These are phyloP conservation scores for Operophtera brumata DNA, from an alignment of 2,888 invertebrate genomes.

Conservation along the genomic window DNA sequence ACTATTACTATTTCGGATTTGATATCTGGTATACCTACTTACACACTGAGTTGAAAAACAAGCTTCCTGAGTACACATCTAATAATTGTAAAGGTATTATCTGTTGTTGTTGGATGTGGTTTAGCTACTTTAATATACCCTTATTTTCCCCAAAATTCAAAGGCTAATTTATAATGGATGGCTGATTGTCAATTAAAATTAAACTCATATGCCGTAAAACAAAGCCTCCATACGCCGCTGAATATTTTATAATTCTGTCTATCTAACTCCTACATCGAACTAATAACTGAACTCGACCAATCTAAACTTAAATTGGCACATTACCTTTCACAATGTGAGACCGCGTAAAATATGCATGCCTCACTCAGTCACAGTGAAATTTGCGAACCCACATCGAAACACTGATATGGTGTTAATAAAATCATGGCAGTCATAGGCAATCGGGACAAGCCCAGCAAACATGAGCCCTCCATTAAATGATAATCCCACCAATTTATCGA, in stretches of 20 bases:
- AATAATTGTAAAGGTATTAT: no score
- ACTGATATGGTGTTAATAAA: constrained; percentile 75
- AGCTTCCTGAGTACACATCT: no score
- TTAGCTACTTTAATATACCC: not conserved
- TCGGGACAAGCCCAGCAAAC: constrained; percentile 74
- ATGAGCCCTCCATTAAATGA: constrained; percentile 81
- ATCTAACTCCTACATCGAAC: constrained; percentile 60
- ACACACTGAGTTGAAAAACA: no score
- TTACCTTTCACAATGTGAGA: constrained; percentile 61
- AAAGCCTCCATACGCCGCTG: constrained; percentile 53
- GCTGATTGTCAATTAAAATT: constrained; percentile 59
- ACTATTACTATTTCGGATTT: no score
- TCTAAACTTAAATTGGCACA: constrained; percentile 62
- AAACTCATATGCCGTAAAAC: constrained; percentile 57
- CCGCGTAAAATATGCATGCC: constrained; percentile 59
- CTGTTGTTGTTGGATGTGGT: no score
- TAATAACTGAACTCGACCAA: constrained; percentile 62
- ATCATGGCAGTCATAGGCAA: constrained; percentile 77
- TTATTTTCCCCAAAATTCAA: constrained; percentile 22
- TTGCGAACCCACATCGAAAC: constrained; percentile 55
- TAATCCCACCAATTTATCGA: constrained; percentile 80
- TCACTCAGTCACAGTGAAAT: constrained; percentile 52
- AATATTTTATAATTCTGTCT: constrained; percentile 63
- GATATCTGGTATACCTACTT: no score
- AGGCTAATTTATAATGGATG: constrained; percentile 48